Conservation (phyloP, 2,888 invertebrate species). For the Trichopoda pennipes region DNA sequence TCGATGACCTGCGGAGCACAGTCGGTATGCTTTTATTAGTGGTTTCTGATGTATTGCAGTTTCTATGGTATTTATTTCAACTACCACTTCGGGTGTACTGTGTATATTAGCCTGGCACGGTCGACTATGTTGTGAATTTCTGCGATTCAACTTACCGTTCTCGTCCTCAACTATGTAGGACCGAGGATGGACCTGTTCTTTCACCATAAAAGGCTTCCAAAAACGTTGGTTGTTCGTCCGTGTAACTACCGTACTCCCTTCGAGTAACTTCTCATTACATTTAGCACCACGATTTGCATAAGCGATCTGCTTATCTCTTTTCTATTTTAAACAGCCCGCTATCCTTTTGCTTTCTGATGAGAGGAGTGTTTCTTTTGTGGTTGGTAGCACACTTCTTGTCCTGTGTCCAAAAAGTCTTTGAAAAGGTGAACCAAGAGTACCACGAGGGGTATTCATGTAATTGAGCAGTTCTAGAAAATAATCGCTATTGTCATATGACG, state of each 20-base stretch:
- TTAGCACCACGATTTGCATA: background rate
- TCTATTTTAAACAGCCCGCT: background rate
- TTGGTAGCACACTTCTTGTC: background rate
- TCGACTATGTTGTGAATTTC: background rate
- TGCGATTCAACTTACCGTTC: background rate
- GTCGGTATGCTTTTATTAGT: too few species aligned
- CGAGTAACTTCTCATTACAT: background rate
- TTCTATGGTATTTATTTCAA: background rate
- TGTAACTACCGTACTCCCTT: background rate
- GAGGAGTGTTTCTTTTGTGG: background rate
- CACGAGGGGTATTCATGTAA: background rate
- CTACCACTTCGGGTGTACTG: background rate
- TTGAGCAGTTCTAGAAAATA: background rate
- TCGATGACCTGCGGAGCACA: too few species aligned
- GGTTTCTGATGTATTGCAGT: too few species aligned
- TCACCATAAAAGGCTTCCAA: background rate
- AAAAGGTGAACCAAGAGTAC: background rate
- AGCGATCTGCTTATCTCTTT: background rate
- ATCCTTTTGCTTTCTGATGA: background rate
- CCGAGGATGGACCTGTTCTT: background rate
- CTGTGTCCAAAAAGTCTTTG: background rate
- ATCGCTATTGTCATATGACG: background rate
- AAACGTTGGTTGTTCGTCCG: background rate
- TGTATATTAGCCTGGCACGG: background rate
- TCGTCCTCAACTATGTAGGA: background rate